Percentiles rank a stretch among this genome's conserved stretches.
phyloP scores from a whole-genome alignment of 2,113 vertebrate genomes.

The Caretta caretta region DNA sequence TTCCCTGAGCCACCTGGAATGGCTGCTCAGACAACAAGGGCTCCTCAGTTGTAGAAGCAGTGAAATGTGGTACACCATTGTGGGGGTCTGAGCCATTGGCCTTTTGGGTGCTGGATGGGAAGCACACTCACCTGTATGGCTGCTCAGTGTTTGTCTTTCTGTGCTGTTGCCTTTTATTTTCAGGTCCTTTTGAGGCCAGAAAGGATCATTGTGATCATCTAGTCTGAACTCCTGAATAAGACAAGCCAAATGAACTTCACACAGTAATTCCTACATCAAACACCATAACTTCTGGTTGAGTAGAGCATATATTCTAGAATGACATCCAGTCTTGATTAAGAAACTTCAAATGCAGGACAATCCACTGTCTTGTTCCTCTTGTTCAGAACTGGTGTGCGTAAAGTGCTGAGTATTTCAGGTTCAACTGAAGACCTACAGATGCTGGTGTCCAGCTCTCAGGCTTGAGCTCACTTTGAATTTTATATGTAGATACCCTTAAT shows the following conservation, averaged over 20 bases:
- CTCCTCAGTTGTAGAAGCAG: background rate
- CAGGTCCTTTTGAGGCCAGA: background rate
- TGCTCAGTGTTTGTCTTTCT: background rate
- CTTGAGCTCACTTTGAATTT: background rate
- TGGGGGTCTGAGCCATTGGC: background rate
- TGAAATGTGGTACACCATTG: background rate
- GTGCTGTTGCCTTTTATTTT: background rate
- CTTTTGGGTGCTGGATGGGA: background rate
- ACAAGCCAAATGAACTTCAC: background rate
- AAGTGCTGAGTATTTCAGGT: background rate
- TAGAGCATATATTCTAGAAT: background rate
- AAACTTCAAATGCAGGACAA: background rate
- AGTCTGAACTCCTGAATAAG: background rate
- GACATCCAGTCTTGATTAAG: background rate
- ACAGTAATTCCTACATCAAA: background rate
- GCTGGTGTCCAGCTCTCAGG: background rate
- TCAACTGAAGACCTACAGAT: background rate
- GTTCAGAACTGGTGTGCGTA: fast-evolving
- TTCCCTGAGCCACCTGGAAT: background rate
- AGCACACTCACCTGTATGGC: background rate
- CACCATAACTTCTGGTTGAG: background rate
- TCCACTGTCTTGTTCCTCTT: background rate
- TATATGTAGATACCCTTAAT: background rate
- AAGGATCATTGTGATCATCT: background rate
- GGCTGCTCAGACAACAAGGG: background rate